These are phyloP conservation scores for Pantherophis guttatus DNA, from an alignment of 2,113 vertebrate genomes.

Conservation along the genomic window DNA sequence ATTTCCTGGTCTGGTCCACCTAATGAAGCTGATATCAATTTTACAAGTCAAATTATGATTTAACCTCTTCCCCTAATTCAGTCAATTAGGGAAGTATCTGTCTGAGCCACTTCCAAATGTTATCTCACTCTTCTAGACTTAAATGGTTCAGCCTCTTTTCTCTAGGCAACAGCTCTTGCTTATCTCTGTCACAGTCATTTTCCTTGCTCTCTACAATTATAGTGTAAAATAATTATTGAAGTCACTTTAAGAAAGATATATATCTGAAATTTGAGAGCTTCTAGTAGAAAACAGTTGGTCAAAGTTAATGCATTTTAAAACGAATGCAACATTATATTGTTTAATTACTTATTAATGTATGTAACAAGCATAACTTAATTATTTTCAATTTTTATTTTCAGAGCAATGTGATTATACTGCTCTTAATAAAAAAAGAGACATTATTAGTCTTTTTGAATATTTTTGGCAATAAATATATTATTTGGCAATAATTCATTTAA, in stretches of 20 bases:
- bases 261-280: not conserved
- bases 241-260: not conserved
- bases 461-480: not conserved
- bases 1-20: not conserved
- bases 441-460: not conserved
- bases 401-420: not conserved
- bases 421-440: not conserved
- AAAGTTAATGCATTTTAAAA: not conserved
- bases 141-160: not conserved
- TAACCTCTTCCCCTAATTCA: not conserved
- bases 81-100: not conserved
- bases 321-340: accelerated
- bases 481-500: not conserved
- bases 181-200: not conserved
- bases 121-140: not conserved
- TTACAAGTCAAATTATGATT: not conserved
- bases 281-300: not conserved
- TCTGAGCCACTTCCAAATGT: not conserved
- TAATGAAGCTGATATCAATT: not conserved
- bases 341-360: not conserved
- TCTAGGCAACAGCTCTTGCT: not conserved
- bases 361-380: not conserved
- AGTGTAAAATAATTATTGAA: not conserved
- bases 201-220: not conserved
- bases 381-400: not conserved